These are phyloP conservation scores for Gisinianus flammeolus DNA, from an alignment of 2,888 invertebrate genomes.

Conservation along the genomic window DNA sequence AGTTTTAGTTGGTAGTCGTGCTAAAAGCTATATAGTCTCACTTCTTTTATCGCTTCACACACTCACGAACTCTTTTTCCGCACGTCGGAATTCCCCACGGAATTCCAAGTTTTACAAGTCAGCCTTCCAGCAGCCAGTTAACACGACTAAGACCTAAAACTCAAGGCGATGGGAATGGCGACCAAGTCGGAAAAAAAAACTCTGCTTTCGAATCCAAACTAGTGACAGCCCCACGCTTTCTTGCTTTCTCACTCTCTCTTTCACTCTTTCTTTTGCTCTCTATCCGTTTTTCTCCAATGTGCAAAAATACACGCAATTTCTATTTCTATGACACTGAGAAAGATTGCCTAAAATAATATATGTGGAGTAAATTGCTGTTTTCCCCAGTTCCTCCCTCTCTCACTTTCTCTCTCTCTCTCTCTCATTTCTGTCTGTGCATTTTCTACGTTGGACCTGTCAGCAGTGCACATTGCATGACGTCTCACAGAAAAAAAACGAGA, in stretches of 20 bases:
- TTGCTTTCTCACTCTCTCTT: background rate
- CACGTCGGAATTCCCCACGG: conserved; percentile 5
- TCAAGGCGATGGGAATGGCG: background rate
- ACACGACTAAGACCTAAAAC: background rate
- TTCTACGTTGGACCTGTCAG: too few relatives aligned
- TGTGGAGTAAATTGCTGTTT: background rate
- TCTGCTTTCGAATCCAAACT: background rate
- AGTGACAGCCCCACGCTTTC: background rate
- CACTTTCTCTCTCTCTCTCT: too few relatives aligned
- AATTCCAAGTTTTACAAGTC: conserved; percentile 5
- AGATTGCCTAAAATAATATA: background rate
- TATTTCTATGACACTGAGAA: background rate
- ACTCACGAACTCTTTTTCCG: conserved; percentile 3
- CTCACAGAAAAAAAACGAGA: too few relatives aligned
- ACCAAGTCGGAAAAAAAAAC: background rate
- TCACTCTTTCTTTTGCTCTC: background rate
- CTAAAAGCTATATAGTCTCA: background rate
- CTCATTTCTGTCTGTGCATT: too few relatives aligned
- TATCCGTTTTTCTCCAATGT: background rate
- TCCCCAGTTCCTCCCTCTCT: background rate
- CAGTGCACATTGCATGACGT: too few relatives aligned
- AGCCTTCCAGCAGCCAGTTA: background rate
- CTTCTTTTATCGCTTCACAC: conserved; percentile 17
- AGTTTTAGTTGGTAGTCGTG: background rate
- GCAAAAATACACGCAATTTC: background rate